Evolutionary conservation across 2,888 invertebrate species (phyloP), one percentile per base, ranked within the genome.

Genomic region (Leptogaster cylindrica): DNA sequence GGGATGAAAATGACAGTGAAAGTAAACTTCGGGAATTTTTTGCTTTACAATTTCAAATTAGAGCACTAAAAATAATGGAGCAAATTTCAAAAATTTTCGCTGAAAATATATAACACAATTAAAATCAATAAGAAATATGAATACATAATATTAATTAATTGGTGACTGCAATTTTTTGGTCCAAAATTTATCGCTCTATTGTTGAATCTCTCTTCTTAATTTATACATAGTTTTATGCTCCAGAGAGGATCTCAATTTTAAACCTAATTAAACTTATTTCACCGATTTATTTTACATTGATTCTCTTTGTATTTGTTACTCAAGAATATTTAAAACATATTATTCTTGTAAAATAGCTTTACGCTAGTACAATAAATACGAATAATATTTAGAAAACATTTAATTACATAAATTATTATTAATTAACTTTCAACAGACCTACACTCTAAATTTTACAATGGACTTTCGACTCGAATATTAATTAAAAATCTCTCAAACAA

Each of bases 201-300:
- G 33, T 55, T 55, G 36, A 12, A 7, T 55, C 23, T 55, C 14
- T 5, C n/a, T n/a, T n/a, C 12, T 33, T 55, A 36, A 36, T 18
- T 55, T 55, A n/a, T n/a, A 39, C 55, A 55, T n/a, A 12, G 18
- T 36, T 36, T 25, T 55, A 55, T 18, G 55, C 36, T 33, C 33
- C 33, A 51, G 39, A n/a, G n/a, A n/a, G n/a, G n/a, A 36, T 36
- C 20, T 23, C 36, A 36, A 23, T 23, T 41, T 41, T 41, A 41
- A 39, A 39, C 6, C 14, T 41, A 14, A 41, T 41, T 41, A 36
- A 36, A 36, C 33, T 55, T 36, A 39, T 12, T 25, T 39, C 39
- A 14, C 36, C 55, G 36, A 20, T n/a, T 23, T 55, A 55, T 55
- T 36, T 55, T 55, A 55, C 55, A 55, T 7, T 55, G 8, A 44